phyloP scores from a whole-genome alignment of 1,140 invertebrate genomes.

The Camponotus floridanus region DNA sequence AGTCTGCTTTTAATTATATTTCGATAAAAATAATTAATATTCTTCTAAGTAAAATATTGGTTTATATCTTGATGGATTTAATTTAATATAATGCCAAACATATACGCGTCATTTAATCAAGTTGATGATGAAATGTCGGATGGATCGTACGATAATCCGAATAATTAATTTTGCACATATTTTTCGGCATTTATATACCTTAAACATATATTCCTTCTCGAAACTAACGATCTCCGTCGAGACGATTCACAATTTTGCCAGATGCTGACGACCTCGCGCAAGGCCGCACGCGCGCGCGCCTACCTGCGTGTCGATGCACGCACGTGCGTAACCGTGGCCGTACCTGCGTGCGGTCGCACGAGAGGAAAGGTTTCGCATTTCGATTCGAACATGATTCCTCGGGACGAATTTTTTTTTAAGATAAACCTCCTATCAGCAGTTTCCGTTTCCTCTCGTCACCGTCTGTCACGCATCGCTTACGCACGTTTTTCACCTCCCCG shows the following conservation, averaged over 20 bases:
- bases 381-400: conserved; percentile 75
- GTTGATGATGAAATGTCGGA: not conserved
- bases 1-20: not conserved
- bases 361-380: conserved; percentile 79
- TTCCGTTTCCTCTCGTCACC: conserved; percentile 69
- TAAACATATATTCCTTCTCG: conserved; percentile 23
- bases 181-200: not conserved
- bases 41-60: not conserved
- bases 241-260: conserved; percentile 26
- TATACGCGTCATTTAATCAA: not conserved
- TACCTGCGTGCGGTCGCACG: conserved; percentile 48
- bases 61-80: not conserved
- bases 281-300: conserved; percentile 21
- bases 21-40: not conserved
- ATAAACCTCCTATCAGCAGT: conserved; percentile 71
- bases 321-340: conserved; percentile 23
- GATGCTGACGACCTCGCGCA: conserved; percentile 39
- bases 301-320: conserved; percentile 16
- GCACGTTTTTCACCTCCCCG: not conserved
- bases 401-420: conserved; percentile 66
- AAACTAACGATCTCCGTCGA: not conserved
- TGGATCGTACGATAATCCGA: not conserved
- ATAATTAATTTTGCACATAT: not conserved
- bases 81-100: not conserved
- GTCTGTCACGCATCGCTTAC: conserved; percentile 33